Evolutionary conservation across 2,113 vertebrate genomes (phyloP).

Genomic region (Jacana jacana): DNA sequence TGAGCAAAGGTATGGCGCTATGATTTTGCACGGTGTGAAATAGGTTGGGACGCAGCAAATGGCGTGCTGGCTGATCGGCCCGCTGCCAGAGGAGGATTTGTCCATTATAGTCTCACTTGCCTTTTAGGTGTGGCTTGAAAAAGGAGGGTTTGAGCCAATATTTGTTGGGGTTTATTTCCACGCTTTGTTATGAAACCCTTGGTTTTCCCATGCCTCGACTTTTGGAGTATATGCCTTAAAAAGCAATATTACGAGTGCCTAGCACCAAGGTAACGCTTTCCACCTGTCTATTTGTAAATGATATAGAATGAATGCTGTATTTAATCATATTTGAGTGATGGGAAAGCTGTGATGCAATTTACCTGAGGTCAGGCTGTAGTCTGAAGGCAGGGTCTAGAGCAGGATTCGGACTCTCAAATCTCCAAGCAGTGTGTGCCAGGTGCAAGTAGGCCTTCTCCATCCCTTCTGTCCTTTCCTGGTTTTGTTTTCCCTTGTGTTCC

Average conservation of each 20-base stretch:
- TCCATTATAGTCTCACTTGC: not conserved
- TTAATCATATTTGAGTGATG: not conserved
- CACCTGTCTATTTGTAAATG: not conserved
- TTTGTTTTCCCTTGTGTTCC: not conserved
- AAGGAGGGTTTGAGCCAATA: not conserved
- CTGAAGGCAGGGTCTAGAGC: not conserved
- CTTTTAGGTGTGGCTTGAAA: not conserved
- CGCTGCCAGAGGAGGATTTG: not conserved
- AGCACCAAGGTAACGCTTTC: not conserved
- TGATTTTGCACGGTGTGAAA: not conserved
- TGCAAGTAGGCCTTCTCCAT: not conserved
- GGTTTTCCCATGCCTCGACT: not conserved
- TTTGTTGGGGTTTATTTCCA: constrained; percentile 1
- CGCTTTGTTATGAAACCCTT: not conserved
- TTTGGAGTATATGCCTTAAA: not conserved
- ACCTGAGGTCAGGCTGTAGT: not conserved
- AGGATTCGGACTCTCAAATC: not conserved
- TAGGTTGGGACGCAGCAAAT: not conserved
- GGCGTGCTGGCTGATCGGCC: not conserved
- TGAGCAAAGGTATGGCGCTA: not conserved
- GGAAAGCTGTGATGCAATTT: not conserved
- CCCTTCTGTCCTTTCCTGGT: not conserved
- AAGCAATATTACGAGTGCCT: not conserved
- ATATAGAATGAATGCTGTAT: not conserved
- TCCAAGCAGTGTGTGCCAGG: not conserved